Conservation (phyloP, 2,888 invertebrate genomes). For the Tortrix viridana region DNA sequence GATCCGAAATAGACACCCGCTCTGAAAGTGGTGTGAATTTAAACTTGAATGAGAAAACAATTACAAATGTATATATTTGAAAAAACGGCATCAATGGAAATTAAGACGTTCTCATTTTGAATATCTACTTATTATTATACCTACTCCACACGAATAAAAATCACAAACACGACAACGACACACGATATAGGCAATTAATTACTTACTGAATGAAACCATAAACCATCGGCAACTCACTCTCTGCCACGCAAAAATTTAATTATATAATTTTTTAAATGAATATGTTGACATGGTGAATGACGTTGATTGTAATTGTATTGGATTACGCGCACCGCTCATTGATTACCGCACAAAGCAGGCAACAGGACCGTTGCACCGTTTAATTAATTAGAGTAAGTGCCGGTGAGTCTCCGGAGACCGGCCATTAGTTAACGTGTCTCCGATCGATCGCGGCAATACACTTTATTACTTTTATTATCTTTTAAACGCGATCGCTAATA, state of each 20-base stretch:
- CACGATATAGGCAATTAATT: no score
- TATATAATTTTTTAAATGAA: no score
- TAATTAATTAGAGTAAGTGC: constrained; percentile 43
- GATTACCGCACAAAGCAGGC: constrained; percentile 19
- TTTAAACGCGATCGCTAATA: constrained; percentile 9
- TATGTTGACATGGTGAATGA: background rate
- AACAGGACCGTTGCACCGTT: constrained; percentile 32
- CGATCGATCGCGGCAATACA: constrained; percentile 41
- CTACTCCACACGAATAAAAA: no score
- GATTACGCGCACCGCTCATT: constrained; percentile 8
- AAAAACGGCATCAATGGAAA: no score
- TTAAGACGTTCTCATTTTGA: no score
- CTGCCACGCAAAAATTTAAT: no score
- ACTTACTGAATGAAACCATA: no score
- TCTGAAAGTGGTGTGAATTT: background rate
- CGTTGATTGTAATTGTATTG: background rate
- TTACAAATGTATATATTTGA: no score
- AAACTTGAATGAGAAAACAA: no score
- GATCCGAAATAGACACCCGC: constrained; percentile 9
- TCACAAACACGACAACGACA: no score
- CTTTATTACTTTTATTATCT: constrained; percentile 41
- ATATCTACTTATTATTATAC: no score
- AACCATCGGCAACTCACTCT: no score
- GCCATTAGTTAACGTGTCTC: constrained; percentile 43
- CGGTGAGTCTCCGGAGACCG: constrained; percentile 43